phyloP scores from a whole-genome alignment of 2,797 vertebrate species.

The Novumbra hubbsi region DNA sequence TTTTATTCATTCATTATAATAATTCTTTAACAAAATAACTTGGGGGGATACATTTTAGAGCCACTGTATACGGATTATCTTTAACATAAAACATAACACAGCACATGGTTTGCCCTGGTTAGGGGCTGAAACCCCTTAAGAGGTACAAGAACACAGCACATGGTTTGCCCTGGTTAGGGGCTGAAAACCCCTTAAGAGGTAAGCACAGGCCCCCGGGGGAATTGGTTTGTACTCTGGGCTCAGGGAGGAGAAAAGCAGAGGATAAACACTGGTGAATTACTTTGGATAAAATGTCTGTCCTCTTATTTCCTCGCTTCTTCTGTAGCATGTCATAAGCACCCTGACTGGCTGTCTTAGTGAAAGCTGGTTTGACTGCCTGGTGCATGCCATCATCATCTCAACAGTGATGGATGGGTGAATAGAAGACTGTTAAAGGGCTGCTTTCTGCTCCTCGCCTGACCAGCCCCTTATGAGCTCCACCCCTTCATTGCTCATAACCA shows the following conservation, averaged over 20 bases:
- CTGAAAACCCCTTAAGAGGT: no score
- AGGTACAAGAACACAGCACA: background rate
- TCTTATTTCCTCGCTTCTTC: background rate
- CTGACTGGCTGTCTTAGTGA: background rate
- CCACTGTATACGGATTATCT: no score
- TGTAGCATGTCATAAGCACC: background rate
- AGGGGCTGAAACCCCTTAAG: no score
- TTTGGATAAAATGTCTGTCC: conserved; percentile 26
- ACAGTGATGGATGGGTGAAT: conserved; percentile 80
- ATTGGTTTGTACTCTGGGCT: background rate
- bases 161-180: no score
- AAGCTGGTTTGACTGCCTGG: background rate
- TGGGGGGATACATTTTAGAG: no score
- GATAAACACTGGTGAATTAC: conserved; percentile 2
- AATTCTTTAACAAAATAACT: no score
- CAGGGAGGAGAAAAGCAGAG: conserved; percentile 10
- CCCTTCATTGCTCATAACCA: conserved; percentile 54
- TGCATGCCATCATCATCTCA: conserved; percentile 74
- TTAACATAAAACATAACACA: no score
- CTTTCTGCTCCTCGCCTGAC: conserved; percentile 80
- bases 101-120: no score
- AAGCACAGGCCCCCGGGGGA: background rate
- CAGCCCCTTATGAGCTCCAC: conserved; percentile 49
- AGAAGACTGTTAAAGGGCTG: conserved; percentile 77
- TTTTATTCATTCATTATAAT: no score